Conservation (phyloP, 2,888 invertebrate species). For the Mycalesis mineus region DNA sequence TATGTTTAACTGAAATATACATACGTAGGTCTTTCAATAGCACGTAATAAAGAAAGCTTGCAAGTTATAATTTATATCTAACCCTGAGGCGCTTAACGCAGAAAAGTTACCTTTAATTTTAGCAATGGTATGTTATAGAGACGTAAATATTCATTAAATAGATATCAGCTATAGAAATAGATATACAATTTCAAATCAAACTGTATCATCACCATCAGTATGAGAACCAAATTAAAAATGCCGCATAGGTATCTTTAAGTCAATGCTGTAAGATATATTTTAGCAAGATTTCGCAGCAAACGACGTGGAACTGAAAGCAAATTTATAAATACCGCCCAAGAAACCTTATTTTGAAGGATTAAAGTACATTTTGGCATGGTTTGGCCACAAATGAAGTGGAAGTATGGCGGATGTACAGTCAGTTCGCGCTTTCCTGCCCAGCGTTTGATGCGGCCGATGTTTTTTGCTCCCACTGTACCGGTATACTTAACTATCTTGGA, state of each 20-base stretch:
- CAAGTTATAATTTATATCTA: no score
- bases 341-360: constrained; percentile 27
- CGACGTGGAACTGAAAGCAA: constrained; percentile 19
- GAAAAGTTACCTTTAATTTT: no score
- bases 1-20: no score
- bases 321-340: background rate
- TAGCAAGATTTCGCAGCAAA: constrained; percentile 34
- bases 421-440: constrained; percentile 52
- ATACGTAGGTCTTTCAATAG: no score
- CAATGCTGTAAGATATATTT: constrained; percentile 35
- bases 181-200: background rate
- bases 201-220: constrained; percentile 9
- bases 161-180: background rate
- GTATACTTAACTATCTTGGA: constrained; percentile 14
- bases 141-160: background rate
- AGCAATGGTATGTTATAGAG: no score
- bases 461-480: constrained; percentile 27
- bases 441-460: constrained; percentile 39
- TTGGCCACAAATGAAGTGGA: constrained; percentile 33
- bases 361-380: constrained; percentile 37
- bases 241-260: constrained; percentile 23
- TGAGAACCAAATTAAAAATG: background rate
- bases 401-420: constrained; percentile 47
- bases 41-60: no score
- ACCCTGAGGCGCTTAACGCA: background rate